phyloP scores from a whole-genome alignment of 2,888 invertebrate genomes.

The Orthonychiurus folsomi region DNA sequence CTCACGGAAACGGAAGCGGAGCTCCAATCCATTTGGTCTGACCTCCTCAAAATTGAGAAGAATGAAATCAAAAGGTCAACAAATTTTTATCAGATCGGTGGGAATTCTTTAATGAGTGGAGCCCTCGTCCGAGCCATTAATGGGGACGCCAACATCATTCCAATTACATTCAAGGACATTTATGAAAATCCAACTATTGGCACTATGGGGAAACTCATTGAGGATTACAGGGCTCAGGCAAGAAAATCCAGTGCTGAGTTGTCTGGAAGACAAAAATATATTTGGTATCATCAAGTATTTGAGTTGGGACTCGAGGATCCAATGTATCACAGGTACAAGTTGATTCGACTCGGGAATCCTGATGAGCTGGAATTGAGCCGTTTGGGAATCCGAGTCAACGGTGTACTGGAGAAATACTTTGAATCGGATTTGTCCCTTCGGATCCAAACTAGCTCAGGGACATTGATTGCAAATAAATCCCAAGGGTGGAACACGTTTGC shows the following conservation, averaged over 20 bases:
- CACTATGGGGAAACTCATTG: conserved; percentile 1
- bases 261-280: background rate
- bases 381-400: background rate
- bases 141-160: background rate
- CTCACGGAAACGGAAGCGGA: conserved; percentile 2
- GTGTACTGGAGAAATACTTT: conserved; percentile 1
- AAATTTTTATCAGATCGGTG: background rate
- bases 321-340: background rate
- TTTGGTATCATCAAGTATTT: conserved; percentile 6
- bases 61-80: background rate
- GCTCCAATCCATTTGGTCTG: background rate
- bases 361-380: background rate
- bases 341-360: background rate
- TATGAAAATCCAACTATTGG: background rate
- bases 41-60: background rate
- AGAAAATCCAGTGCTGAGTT: too few relatives aligned
- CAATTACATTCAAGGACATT: conserved; percentile 6
- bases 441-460: background rate
- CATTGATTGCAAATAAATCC: background rate
- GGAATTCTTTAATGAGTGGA: background rate
- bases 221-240: background rate
- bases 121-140: background rate
- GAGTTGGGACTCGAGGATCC: background rate
- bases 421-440: background rate
- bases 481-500: background rate